Evolutionary conservation across 2,797 vertebrate genomes (phyloP).

Genomic region (Acropternis orthonyx): DNA sequence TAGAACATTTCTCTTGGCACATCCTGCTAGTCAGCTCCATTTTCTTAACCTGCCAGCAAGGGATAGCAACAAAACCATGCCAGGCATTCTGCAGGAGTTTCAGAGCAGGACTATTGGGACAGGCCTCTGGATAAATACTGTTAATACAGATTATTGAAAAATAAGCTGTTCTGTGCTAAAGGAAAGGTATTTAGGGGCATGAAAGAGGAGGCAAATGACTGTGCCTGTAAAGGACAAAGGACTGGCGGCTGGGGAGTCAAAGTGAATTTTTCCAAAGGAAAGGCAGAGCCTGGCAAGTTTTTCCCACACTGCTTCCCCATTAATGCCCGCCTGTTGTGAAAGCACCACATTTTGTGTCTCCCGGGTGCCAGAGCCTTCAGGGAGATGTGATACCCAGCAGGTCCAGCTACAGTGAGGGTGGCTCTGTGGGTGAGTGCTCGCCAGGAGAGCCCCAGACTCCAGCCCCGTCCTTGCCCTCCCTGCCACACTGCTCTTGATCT

Average conservation of each 20-base stretch:
- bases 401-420: background rate
- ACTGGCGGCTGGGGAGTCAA: background rate
- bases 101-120: background rate
- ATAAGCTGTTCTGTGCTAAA: background rate
- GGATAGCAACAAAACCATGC: background rate
- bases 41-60: background rate
- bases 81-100: background rate
- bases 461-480: fast-evolving
- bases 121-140: background rate
- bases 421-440: background rate
- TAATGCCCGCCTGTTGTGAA: background rate
- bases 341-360: background rate
- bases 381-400: background rate
- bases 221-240: background rate
- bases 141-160: conserved; percentile 2
- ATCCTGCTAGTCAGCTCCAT: background rate
- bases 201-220: background rate
- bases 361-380: background rate
- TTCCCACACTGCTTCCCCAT: fast-evolving
- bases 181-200: background rate
- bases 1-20: background rate
- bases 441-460: background rate
- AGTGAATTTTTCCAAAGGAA: conserved; percentile 22
- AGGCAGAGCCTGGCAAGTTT: background rate
- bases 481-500: background rate